Percentiles rank a stretch among this genome's conserved stretches.
Conservation (phyloP, 2,113 vertebrate species). For the Anhinga rufa region DNA sequence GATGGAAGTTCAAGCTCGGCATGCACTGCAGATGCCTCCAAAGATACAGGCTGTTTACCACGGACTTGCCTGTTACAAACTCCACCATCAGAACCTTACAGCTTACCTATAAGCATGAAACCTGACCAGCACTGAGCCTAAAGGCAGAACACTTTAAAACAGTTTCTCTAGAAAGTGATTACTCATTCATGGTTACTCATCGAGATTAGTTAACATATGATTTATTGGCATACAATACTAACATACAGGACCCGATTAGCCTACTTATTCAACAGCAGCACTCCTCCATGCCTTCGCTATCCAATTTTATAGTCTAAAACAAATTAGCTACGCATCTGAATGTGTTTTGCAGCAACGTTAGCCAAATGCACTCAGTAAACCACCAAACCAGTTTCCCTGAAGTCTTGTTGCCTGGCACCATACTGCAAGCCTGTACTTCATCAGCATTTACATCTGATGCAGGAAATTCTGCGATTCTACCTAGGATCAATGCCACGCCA, state of each 20-base stretch:
- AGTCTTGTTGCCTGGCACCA: background rate
- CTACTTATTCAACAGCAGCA: background rate
- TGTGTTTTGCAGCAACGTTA: background rate
- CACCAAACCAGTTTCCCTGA: background rate
- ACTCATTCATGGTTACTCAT: background rate
- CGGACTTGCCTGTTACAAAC: background rate
- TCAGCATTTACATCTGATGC: background rate
- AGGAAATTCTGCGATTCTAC: background rate
- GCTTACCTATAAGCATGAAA: background rate
- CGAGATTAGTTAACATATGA: background rate
- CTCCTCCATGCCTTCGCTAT: background rate
- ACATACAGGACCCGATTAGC: background rate
- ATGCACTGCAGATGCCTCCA: fast-evolving
- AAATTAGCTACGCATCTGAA: fast-evolving
- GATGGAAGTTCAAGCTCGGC: background rate
- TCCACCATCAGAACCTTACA: background rate
- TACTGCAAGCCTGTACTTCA: background rate
- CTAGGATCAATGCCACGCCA: fast-evolving
- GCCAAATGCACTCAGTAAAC: background rate
- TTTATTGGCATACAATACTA: background rate
- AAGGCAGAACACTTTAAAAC: background rate
- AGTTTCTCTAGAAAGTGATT: background rate
- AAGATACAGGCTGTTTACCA: background rate
- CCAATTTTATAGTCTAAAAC: background rate
- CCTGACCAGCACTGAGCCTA: background rate